Evolutionary conservation across 30 jellyfish, hydroid and myxozoan species (phyloP).

Genomic region (Chrysaora quinquecirrha): DNA sequence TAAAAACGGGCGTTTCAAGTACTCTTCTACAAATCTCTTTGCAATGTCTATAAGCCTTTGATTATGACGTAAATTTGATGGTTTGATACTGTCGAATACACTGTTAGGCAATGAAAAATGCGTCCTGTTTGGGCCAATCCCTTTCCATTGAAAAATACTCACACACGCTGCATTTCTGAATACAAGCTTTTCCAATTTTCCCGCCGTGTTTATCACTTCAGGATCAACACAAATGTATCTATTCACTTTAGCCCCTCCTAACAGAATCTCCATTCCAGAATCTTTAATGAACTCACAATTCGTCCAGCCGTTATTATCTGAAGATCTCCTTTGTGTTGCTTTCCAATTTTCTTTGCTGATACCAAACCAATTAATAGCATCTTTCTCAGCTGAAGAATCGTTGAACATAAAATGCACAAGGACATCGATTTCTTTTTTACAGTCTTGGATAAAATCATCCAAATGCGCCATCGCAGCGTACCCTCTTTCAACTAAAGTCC

Average conservation of each 20-base stretch:
- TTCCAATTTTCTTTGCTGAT: constrained; percentile 41
- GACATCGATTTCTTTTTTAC: constrained; percentile 67
- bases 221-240: constrained; percentile 92
- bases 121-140: constrained; percentile 81
- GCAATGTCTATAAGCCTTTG: constrained; percentile 68
- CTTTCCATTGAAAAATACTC: constrained; percentile 90
- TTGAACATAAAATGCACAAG: constrained; percentile 80
- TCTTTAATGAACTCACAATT: constrained; percentile 67
- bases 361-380: constrained; percentile 80
- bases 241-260: constrained; percentile 60
- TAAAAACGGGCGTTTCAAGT: constrained; percentile 71
- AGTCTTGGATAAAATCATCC: constrained; percentile 60
- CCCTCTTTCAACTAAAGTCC: constrained; percentile 82
- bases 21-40: constrained; percentile 36
- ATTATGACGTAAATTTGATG: constrained; percentile 81
- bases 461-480: constrained; percentile 75
- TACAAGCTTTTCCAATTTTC: constrained; percentile 69
- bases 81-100: constrained; percentile 58
- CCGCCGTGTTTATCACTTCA: constrained; percentile 74
- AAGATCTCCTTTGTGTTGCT: not conserved
- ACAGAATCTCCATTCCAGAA: constrained; percentile 62
- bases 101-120: constrained; percentile 78
- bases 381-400: constrained; percentile 48
- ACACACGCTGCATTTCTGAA: constrained; percentile 72
- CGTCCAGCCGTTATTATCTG: constrained; percentile 59